Conservation (phyloP, 1,140 invertebrate species). For the Aphaenogaster floridana region DNA sequence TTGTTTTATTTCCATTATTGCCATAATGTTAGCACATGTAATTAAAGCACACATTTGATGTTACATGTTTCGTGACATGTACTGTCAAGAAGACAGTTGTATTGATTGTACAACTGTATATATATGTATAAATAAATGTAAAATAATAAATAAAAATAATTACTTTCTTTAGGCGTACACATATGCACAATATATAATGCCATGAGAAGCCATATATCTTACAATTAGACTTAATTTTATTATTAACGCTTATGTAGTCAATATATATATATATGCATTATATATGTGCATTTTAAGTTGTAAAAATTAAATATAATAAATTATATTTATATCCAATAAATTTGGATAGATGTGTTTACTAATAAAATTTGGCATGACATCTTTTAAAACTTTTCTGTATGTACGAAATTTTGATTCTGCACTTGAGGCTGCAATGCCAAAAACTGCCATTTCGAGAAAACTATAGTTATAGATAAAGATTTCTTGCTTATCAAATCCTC, state of each 20-base stretch:
- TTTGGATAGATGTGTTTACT: background rate
- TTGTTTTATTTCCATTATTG: constrained; percentile 8
- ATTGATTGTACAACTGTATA: constrained; percentile 20
- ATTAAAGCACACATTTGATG: background rate
- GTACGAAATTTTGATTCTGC: background rate
- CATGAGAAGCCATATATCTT: constrained; percentile 29
- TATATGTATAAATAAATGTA: constrained; percentile 17
- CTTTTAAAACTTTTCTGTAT: background rate
- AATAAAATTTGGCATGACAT: background rate
- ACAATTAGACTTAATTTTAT: background rate
- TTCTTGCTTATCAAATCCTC: background rate
- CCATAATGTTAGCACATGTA: constrained; percentile 17
- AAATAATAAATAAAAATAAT: constrained; percentile 18
- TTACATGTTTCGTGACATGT: background rate
- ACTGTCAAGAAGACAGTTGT: constrained; percentile 20
- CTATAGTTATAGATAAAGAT: background rate
- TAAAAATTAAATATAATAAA: constrained; percentile 42
- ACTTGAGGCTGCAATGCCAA: background rate
- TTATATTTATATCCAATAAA: constrained; percentile 16
- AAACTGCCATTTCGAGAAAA: background rate
- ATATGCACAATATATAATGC: constrained; percentile 24
- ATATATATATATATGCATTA: background rate
- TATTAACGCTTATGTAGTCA: background rate
- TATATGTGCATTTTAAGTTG: background rate
- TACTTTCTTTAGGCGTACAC: background rate